Evolutionary conservation across 2,797 vertebrate species (phyloP).

Genomic region (Loriculus beryllinus): DNA sequence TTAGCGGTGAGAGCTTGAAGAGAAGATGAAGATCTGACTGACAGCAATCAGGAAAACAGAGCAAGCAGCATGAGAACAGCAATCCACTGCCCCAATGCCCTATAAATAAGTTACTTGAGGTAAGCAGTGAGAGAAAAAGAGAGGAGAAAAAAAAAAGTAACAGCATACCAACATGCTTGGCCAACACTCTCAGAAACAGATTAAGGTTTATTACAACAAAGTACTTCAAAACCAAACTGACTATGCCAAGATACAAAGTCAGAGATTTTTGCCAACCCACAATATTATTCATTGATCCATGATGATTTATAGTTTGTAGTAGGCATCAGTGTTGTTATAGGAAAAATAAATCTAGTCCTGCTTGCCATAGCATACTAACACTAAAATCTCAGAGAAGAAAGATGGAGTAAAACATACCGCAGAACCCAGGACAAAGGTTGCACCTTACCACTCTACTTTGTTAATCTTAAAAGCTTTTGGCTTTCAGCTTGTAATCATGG

Average conservation of each 20-base stretch:
- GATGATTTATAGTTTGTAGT: background rate
- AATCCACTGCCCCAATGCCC: background rate
- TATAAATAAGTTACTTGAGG: background rate
- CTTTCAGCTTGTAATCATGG: background rate
- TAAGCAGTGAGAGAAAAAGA: accelerated
- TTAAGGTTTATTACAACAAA: background rate
- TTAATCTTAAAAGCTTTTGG: background rate
- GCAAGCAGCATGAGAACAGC: background rate
- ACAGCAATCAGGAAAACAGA: background rate
- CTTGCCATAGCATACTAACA: background rate
- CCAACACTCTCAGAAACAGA: background rate
- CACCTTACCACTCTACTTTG: background rate
- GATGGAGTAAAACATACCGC: background rate
- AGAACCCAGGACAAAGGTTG: background rate
- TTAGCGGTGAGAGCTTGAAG: background rate
- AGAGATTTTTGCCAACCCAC: background rate
- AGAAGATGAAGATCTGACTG: background rate
- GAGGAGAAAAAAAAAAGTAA: background rate
- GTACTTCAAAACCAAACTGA: background rate
- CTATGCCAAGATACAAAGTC: background rate
- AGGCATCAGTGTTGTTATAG: background rate
- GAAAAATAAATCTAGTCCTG: background rate
- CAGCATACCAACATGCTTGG: background rate
- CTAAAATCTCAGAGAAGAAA: background rate
- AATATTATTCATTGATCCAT: background rate